Evolutionary conservation across 2,797 vertebrate genomes (phyloP).

Genomic region (Melanotaenia maccullochi): DNA sequence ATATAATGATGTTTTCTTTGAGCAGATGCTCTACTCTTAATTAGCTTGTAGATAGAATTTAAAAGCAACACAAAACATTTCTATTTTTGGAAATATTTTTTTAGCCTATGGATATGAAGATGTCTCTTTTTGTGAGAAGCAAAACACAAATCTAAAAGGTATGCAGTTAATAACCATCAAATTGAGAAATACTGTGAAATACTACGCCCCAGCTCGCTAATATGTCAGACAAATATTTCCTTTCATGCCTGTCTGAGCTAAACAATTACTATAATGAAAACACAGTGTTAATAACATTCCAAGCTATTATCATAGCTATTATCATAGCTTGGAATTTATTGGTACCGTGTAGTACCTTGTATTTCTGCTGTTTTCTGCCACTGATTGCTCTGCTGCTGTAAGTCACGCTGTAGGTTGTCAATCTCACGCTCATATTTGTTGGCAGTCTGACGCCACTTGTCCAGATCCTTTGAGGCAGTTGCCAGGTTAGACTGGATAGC

Average conservation of each 20-base stretch:
- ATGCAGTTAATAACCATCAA: background rate
- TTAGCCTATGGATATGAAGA: background rate
- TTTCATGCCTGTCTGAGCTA: background rate
- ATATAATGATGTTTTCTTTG: slow-evolving; percentile 7
- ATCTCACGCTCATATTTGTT: slow-evolving; percentile 90
- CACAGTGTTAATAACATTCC: background rate
- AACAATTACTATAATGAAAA: background rate
- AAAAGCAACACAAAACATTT: slow-evolving; percentile 1
- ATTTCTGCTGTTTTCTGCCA: slow-evolving; percentile 89
- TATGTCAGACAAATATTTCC: background rate
- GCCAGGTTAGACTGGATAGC: slow-evolving; percentile 87
- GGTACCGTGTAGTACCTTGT: slow-evolving; percentile 82
- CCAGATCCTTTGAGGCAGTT: slow-evolving; percentile 87
- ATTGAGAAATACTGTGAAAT: background rate
- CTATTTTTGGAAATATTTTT: background rate
- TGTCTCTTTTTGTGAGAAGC: background rate
- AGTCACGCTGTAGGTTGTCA: slow-evolving; percentile 85
- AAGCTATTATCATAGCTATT: background rate
- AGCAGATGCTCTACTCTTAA: slow-evolving; percentile 42
- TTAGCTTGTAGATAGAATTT: slow-evolving; percentile 1
- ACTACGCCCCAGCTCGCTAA: background rate
- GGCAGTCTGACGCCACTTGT: slow-evolving; percentile 90
- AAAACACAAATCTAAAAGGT: background rate
- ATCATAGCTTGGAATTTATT: background rate
- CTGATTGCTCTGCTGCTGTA: slow-evolving; percentile 91